Conservation (phyloP, 2,888 invertebrate species). For the Mesodorylaimus sp. region DNA sequence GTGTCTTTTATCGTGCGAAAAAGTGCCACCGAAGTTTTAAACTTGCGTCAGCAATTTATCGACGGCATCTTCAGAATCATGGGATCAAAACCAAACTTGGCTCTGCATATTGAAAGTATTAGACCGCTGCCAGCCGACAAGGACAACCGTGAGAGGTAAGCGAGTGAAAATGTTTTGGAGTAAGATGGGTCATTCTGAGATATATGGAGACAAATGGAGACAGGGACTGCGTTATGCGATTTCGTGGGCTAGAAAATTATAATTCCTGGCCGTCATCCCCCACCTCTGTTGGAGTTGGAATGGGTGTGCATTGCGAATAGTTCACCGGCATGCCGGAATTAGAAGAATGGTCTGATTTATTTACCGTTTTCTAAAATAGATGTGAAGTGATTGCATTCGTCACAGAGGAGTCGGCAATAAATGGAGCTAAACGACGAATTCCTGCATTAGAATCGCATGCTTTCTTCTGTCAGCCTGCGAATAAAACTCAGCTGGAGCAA, state of each 20-base stretch:
- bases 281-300: too few species aligned
- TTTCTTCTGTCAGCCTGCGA: constrained; percentile 43
- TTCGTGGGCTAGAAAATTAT: too few species aligned
- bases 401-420: constrained; percentile 48
- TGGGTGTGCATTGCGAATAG: too few species aligned
- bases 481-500: constrained; percentile 51
- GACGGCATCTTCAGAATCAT: constrained; percentile 23
- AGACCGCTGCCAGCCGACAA: constrained; percentile 58
- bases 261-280: too few species aligned
- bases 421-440: constrained; percentile 34
- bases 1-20: constrained; percentile 68
- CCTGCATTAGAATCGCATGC: constrained; percentile 31
- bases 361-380: constrained; percentile 29
- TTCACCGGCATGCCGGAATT: too few species aligned
- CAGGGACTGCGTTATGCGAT: too few species aligned
- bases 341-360: too few species aligned
- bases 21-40: constrained; percentile 57
- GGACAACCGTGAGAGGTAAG: too few species aligned
- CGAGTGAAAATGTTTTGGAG: too few species aligned
- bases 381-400: constrained; percentile 56
- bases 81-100: constrained; percentile 15
- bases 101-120: constrained; percentile 42
- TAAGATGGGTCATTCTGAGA: too few species aligned
- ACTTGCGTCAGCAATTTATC: constrained; percentile 45
- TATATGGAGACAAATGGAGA: too few species aligned